phyloP scores from a whole-genome alignment of 2,113 vertebrate species.

The Sula dactylatra region DNA sequence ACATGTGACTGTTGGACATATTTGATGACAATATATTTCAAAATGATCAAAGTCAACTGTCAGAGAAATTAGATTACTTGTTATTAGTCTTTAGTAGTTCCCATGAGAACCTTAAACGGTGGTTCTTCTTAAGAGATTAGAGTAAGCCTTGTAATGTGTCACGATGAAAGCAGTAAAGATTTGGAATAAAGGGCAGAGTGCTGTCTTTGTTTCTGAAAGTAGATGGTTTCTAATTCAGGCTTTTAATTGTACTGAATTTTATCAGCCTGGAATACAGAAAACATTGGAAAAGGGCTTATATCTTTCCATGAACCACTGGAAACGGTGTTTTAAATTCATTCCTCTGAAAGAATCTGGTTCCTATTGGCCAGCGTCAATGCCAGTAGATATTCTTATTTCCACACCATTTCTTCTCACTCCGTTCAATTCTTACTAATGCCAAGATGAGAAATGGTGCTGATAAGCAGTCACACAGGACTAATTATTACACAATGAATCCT shows the following conservation, averaged over 20 bases:
- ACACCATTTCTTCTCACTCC: not conserved
- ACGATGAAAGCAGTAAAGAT: conserved; percentile 63
- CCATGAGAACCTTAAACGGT: conserved; percentile 51
- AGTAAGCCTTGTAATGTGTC: conserved; percentile 53
- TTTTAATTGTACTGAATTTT: conserved; percentile 1
- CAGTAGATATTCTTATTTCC: conserved; percentile 2
- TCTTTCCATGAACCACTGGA: not conserved
- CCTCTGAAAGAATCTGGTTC: not conserved
- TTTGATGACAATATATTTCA: conserved; percentile 19
- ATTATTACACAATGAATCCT: not conserved
- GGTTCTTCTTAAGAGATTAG: conserved; percentile 61
- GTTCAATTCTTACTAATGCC: not conserved
- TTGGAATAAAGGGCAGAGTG: conserved; percentile 23
- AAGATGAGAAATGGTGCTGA: not conserved
- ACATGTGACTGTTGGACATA: conserved; percentile 45
- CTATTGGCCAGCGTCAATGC: not conserved
- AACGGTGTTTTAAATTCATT: not conserved
- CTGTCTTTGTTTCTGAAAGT: conserved; percentile 5
- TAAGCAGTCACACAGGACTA: not conserved
- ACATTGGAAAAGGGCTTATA: not conserved
- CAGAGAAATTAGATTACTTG: conserved; percentile 45
- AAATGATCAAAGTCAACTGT: conserved; percentile 50
- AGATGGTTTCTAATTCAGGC: conserved; percentile 16
- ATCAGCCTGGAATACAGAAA: not conserved
- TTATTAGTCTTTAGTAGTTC: conserved; percentile 43